Evolutionary conservation across 1,140 invertebrate species (phyloP).

Genomic region (Reticulitermes speratus): DNA sequence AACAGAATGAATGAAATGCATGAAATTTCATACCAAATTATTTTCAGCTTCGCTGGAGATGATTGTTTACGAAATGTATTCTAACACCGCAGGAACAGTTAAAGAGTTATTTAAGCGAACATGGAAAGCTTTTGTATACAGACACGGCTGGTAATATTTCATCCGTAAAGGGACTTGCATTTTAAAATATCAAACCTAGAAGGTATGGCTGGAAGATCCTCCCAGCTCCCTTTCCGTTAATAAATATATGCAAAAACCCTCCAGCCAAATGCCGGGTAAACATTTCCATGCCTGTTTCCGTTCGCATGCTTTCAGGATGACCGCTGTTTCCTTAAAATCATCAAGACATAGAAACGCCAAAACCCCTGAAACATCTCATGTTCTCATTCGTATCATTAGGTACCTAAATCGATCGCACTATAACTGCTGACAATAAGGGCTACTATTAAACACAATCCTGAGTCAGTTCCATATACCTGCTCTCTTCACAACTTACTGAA

Average conservation of each 20-base stretch:
- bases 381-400: too few relatives aligned
- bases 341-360: background rate
- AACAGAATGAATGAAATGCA: background rate
- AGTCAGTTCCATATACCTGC: too few relatives aligned
- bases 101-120: background rate
- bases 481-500: too few relatives aligned
- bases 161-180: background rate
- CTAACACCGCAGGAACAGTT: background rate
- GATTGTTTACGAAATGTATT: background rate
- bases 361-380: too few relatives aligned
- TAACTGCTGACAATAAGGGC: too few relatives aligned
- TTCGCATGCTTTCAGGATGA: background rate
- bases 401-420: too few relatives aligned
- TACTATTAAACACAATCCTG: too few relatives aligned
- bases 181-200: background rate
- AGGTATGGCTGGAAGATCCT: background rate
- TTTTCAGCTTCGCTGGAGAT: conserved; percentile 6
- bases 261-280: background rate
- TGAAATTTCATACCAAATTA: background rate
- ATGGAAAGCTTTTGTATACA: background rate
- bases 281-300: background rate
- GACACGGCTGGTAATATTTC: background rate
- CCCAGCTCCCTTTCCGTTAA: background rate
- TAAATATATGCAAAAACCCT: background rate
- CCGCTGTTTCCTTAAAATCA: background rate